Evolutionary conservation across 2,888 invertebrate genomes (phyloP).

Genomic region (Anthophora plumipes): DNA sequence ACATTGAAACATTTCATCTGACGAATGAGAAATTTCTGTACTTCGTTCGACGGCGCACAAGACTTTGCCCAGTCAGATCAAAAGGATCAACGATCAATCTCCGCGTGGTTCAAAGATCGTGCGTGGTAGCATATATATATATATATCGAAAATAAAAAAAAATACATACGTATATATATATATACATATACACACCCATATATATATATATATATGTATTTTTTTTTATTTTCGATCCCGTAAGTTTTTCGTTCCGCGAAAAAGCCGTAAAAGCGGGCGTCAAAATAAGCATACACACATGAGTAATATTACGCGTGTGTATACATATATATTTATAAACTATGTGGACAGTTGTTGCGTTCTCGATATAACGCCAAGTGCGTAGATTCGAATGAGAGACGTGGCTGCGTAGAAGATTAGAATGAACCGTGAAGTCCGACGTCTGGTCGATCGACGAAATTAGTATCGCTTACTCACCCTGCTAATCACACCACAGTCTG

Average conservation of each 20-base stretch:
- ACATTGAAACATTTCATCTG: not conserved
- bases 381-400: conserved; percentile 58
- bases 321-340: conserved; percentile 56
- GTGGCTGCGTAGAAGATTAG: conserved; percentile 57
- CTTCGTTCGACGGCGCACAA: not conserved
- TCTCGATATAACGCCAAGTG: conserved; percentile 66
- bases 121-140: not conserved
- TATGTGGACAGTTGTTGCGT: conserved; percentile 42
- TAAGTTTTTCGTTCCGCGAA: not conserved
- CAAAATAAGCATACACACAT: not conserved
- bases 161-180: too few species aligned
- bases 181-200: too few species aligned
- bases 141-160: too few species aligned
- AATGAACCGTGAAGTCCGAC: conserved; percentile 59
- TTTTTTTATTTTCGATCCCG: not conserved
- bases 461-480: conserved; percentile 58
- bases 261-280: conserved; percentile 36
- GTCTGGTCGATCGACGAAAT: conserved; percentile 63
- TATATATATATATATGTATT: too few species aligned
- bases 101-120: not conserved
- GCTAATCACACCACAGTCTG: conserved; percentile 50
- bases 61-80: conserved; percentile 14
- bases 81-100: conserved; percentile 20
- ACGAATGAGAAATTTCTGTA: not conserved
- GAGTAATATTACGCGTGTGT: too few species aligned